Base-by-base conservation (phyloP, 1,140 invertebrate species). In the Anoplophora glabripennis region DNA sequence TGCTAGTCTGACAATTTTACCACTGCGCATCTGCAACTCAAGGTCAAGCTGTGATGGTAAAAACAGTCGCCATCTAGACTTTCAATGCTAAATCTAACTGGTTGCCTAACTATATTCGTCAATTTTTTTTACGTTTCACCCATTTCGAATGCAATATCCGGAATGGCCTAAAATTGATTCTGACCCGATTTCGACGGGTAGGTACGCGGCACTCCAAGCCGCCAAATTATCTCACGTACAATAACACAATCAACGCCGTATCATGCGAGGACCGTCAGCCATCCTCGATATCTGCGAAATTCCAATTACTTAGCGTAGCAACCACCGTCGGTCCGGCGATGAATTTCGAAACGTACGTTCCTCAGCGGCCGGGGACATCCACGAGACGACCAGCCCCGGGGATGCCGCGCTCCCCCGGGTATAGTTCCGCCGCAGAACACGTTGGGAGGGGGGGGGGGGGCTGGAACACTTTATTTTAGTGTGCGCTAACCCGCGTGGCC, bases 401-500 rank as follows among this genome's bases (percentile, higher is more conserved):
- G 42, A 34, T 37, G 21, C 3, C 36, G 46, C 28, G 17, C 28
- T 63, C 61, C 61, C 57, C 35, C 14, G 57, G 52, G 61, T 52
- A 53, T 33, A 58, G 41, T 62, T 57, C 51, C 11, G 47, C 38
- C 47, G 14, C 21, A 40, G 41, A 55, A 42, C 61, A 59, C 61
- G 61, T 54, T n/a, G n/a, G n/a, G n/a, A n/a, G n/a, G n/a, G n/a
- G n/a, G n/a, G n/a, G n/a, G 52, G 57, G 21, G 35, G 33, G 3
- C 9, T 36, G 28, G 51, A 63, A 63, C 61, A 63, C 59, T 51
- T 63, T 63, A 63, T 63, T 63, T 59, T 59, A 59, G 57, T 28
- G 21, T 46, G 53, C 53, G 53, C 61, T 63, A 63, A 63, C 57
- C 55, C 49, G 55, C n/a, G 21, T 34, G 51, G 38, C 35, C 56